These are phyloP conservation scores for Mylabris sibirica DNA, from an alignment of 2,888 invertebrate genomes.

Conservation along the genomic window DNA sequence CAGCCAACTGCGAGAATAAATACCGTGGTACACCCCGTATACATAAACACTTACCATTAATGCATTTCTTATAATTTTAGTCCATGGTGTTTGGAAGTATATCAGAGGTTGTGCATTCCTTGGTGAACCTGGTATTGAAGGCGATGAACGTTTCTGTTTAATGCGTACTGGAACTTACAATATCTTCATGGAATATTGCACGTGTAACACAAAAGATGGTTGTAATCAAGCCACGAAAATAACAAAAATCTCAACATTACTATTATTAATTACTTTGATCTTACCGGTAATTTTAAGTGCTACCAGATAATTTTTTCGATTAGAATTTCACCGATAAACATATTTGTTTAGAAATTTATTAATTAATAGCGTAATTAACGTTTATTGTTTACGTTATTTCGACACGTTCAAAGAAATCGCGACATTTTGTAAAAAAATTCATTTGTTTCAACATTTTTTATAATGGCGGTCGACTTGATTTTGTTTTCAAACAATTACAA, in stretches of 20 bases:
- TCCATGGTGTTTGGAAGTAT: conserved; percentile 88
- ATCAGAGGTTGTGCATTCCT: conserved; percentile 88
- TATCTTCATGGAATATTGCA: conserved; percentile 93
- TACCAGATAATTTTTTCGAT: conserved; percentile 9
- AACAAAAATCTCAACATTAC: conserved; percentile 16
- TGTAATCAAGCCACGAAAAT: conserved; percentile 72
- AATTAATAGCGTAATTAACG: neutral
- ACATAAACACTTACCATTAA: no score
- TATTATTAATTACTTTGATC: conserved; percentile 28
- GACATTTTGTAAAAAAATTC: neutral
- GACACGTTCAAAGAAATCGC: neutral
- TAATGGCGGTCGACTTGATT: neutral
- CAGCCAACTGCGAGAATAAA: no score
- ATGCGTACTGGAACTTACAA: conserved; percentile 93
- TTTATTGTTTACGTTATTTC: no score
- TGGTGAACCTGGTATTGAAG: conserved; percentile 88
- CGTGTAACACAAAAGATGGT: conserved; percentile 91
- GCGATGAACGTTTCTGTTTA: conserved; percentile 89
- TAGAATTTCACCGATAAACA: neutral
- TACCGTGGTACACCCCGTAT: no score
- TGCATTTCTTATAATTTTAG: conserved; percentile 51
- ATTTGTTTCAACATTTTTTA: neutral
- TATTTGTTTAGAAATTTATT: neutral
- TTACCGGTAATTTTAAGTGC: conserved; percentile 11
- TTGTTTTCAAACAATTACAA: neutral